Base-by-base conservation (phyloP, 2,888 invertebrate species). In the Papilio gigon region DNA sequence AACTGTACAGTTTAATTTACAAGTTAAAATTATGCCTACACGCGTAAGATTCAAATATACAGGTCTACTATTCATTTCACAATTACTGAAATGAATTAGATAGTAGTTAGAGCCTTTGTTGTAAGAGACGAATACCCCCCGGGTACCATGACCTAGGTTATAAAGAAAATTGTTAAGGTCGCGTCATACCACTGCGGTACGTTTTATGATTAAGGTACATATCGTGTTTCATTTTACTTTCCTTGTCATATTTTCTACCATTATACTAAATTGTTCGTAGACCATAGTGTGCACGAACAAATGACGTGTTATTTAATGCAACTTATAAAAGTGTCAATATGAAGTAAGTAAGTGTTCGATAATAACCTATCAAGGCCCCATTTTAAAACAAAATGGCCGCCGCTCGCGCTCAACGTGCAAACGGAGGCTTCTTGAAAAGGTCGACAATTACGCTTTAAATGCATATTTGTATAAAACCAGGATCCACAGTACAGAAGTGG, bases 401-500 rank as follows among this genome's bases (percentile, higher is more conserved):
- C 63, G 50, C 53, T 60, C 22, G 35, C 56, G 25, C 27, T 37
- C 47, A 27, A 14, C 35, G 44, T 59, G 58, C 44, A 64, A 14
- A 20, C 56, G 2, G 64, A 35, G 50, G 27, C 50, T 60, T 60
- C 64, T 65, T 65, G 59, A 75, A 76, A 78, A 78, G 76, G 78
- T 72, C 75, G 74, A 71, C 74, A 75, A 74, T 78, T 77, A 76
- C 73, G 72, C 70, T 75, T n/a, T 72, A 70, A 71, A 70, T 50
- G 77, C 80, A 85, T 84, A 80, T 78, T 82, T 80, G 77, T 67
- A 70, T 68, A 77, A 74, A 73, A 82, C 78, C 85, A 84, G 86
- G 84, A 84, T 84, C 79, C 80, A 75, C 80, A 73, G 72, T 74
- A 75, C 75, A 80, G 79, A 84, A 88, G 80, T 83, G 84, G 89